Percentiles rank a stretch among this genome's conserved stretches.
phyloP scores from a whole-genome alignment of 2,888 invertebrate genomes.

The Ochropleura leucogaster region DNA sequence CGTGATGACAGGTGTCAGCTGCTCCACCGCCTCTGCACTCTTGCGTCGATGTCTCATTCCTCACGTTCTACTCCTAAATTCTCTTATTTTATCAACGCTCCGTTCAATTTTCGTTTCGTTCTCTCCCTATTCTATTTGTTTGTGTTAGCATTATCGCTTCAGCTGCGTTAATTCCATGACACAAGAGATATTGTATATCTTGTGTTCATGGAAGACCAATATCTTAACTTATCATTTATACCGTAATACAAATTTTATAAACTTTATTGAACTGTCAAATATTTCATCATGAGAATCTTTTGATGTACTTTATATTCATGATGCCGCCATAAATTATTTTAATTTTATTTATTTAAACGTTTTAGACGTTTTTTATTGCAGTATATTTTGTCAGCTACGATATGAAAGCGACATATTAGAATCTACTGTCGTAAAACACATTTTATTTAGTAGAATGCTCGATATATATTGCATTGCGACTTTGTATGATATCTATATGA shows the following conservation, averaged over 20 bases:
- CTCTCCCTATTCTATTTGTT: slow-evolving; percentile 85
- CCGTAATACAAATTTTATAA: slow-evolving; percentile 26
- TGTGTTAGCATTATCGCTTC: slow-evolving; percentile 80
- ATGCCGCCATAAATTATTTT: slow-evolving; percentile 42
- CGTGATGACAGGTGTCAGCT: slow-evolving; percentile 91
- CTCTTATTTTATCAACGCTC: slow-evolving; percentile 90
- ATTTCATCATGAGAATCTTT: slow-evolving; percentile 34
- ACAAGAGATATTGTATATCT: slow-evolving; percentile 59
- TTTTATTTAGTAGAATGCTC: neutral
- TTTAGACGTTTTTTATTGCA: slow-evolving; percentile 48
- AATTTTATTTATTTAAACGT: slow-evolving; percentile 45
- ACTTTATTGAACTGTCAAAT: slow-evolving; percentile 42
- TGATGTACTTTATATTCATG: slow-evolving; percentile 37
- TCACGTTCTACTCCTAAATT: slow-evolving; percentile 89
- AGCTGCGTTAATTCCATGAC: slow-evolving; percentile 76
- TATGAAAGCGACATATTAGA: slow-evolving; percentile 7
- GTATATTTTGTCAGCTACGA: slow-evolving; percentile 30
- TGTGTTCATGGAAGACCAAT: slow-evolving; percentile 34
- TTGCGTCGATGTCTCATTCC: slow-evolving; percentile 91
- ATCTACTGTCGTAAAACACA: slow-evolving; percentile 3
- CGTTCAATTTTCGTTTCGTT: slow-evolving; percentile 89
- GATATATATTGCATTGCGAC: neutral
- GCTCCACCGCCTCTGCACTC: slow-evolving; percentile 90
- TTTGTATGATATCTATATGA: neutral
- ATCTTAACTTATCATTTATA: slow-evolving; percentile 22